These are phyloP conservation scores for Amazona ochrocephala DNA, from an alignment of 2,797 vertebrate genomes.

Conservation along the genomic window DNA sequence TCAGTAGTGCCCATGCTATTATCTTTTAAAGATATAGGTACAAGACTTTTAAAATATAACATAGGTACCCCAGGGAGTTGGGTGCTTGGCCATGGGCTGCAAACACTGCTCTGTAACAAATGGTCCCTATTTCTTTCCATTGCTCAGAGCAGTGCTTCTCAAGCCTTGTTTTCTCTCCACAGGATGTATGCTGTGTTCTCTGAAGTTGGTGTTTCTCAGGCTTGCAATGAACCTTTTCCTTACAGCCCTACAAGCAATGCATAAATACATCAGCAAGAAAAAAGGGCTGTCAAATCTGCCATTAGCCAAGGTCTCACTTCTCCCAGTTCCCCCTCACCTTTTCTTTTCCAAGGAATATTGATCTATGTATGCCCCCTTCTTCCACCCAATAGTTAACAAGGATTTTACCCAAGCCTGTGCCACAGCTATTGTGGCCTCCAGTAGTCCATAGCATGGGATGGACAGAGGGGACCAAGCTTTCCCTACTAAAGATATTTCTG, in stretches of 20 bases:
- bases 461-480: background rate
- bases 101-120: background rate
- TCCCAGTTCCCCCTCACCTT: background rate
- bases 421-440: background rate
- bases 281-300: background rate
- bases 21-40: rapidly evolving
- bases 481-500: background rate
- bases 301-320: background rate
- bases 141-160: background rate
- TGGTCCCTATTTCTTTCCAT: background rate
- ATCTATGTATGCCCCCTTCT: rapidly evolving
- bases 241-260: background rate
- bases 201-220: background rate
- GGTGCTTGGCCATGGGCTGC: background rate
- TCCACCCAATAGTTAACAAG: background rate
- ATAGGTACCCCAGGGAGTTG: background rate
- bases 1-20: rapidly evolving
- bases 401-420: background rate
- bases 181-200: background rate
- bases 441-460: rapidly evolving
- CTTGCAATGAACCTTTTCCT: background rate
- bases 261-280: background rate
- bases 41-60: background rate
- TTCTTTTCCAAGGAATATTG: background rate
- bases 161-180: background rate